Percentiles rank a stretch among this genome's conserved stretches.
Conservation (phyloP, 2,797 vertebrate genomes). For the Thamnophis elegans region DNA sequence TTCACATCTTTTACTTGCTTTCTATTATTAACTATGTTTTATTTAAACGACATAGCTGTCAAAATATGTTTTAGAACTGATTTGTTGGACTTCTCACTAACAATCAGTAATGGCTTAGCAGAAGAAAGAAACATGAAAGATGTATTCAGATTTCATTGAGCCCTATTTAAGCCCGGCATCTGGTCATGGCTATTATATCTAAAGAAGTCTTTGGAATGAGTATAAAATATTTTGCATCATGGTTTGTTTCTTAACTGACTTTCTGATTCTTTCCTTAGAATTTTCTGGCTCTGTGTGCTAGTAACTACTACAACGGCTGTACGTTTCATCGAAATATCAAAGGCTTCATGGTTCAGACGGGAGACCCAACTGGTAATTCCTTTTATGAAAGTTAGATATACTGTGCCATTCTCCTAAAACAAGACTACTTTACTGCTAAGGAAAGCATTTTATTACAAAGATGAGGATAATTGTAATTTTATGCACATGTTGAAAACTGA, state of each 20-base stretch:
- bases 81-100: background rate
- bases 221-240: background rate
- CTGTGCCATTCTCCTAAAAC: background rate
- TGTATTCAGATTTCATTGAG: background rate
- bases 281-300: slow-evolving; percentile 91
- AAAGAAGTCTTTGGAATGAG: background rate
- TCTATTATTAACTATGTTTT: background rate
- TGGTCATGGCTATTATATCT: background rate
- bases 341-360: slow-evolving; percentile 98
- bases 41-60: too few species aligned
- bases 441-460: background rate
- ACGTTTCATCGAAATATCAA: slow-evolving; percentile 96
- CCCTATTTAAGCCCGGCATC: background rate
- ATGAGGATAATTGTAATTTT: slow-evolving; percentile 14
- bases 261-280: slow-evolving; percentile 77
- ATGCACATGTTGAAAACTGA: background rate
- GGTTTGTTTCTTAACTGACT: slow-evolving; percentile 40
- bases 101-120: background rate
- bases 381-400: background rate
- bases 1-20: background rate
- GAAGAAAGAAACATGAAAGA: background rate
- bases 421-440: background rate
- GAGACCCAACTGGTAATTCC: slow-evolving; percentile 90
- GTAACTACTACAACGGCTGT: slow-evolving; percentile 91
- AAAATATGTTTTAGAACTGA: background rate